phyloP scores from a whole-genome alignment of 2,113 vertebrate species.

The Oxyura jamaicensis region DNA sequence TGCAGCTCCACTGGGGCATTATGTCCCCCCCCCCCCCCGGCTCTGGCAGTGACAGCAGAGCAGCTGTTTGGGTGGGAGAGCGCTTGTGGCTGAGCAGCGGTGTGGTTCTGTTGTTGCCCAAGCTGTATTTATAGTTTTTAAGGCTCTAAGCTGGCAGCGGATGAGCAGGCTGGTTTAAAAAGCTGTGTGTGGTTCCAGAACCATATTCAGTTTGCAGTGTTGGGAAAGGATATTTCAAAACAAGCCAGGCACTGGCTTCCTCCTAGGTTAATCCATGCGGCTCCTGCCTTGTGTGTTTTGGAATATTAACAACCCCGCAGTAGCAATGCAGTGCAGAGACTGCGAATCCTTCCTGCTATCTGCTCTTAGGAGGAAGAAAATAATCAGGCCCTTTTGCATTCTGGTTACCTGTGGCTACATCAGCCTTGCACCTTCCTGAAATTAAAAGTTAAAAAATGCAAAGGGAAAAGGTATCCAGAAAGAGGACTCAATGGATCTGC shows the following conservation, averaged over 20 bases:
- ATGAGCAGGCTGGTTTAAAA: not conserved
- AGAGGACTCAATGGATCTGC: not conserved
- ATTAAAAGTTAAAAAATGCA: rapidly evolving
- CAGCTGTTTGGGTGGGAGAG: slow-evolving; percentile 38
- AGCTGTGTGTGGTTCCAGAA: not conserved
- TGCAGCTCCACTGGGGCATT: not conserved
- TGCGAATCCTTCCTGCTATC: not conserved
- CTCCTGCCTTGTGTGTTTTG: not conserved
- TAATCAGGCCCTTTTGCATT: not conserved
- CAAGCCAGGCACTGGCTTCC: not conserved
- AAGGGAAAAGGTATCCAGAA: not conserved
- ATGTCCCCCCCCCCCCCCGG: not conserved
- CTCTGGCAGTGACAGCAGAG: not conserved
- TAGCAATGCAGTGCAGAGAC: not conserved
- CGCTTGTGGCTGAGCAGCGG: not conserved
- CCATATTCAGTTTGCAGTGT: not conserved
- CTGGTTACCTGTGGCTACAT: not conserved
- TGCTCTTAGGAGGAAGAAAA: not conserved
- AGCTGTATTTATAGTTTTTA: not conserved
- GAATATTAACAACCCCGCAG: not conserved
- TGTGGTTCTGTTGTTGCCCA: not conserved
- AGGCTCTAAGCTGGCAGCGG: slow-evolving; percentile 14
- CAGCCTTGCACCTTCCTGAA: not conserved
- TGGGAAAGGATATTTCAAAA: slow-evolving; percentile 10
- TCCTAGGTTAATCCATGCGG: not conserved